Base-by-base conservation (phyloP, 2,113 vertebrate genomes). In the Empidonax alnorum region DNA sequence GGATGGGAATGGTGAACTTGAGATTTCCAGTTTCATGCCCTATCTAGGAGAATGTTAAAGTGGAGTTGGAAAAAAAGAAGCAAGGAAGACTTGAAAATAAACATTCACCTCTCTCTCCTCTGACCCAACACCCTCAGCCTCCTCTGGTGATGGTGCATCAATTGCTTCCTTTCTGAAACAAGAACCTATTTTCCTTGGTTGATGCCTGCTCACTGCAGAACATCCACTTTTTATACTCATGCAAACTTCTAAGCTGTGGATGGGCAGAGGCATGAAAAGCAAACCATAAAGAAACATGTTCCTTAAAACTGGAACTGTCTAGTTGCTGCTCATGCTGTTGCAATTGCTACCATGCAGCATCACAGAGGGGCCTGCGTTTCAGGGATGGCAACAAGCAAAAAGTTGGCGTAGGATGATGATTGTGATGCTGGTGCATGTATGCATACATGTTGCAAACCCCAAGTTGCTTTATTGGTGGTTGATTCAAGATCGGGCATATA, bases 1-100 rank as follows among this genome's bases (percentile, higher is more conserved):
- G 62, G 46, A 72, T 74, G 63, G 39, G 41, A 91, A 53, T 47
- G 17, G 25, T 58, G 68, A 86, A 80, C 33, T 12, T 1, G 7
- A 58, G 30, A 77, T 87, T 62, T 88, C 27, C 50, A 81, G 27
- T 93, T 93, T 84, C 17, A 19, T 11, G 15, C 37, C 10, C 4
- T 39, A 7, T 79, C 67, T 71, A 63, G 74, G 80, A 92, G 80
- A 31, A 82, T 3, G 31, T 92, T 90, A 66, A 95, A 90, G 35
- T 7, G 5, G 37, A 41, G 52, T 61, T 96, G 84, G 82, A 94
- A 84, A 68, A 75, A 59, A 74, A 87, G 88, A 87, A 74, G 59
- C 80, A 79, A 65, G 20, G 41, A 87, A 90, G 11, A 14, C 42
- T 89, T 96, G 77, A 80, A 94, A 93, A 77, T 41, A 46, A 76